Evolutionary conservation across 2,113 vertebrate species (phyloP), one percentile per base, ranked within the genome.

Genomic region (Acanthisitta chloris): DNA sequence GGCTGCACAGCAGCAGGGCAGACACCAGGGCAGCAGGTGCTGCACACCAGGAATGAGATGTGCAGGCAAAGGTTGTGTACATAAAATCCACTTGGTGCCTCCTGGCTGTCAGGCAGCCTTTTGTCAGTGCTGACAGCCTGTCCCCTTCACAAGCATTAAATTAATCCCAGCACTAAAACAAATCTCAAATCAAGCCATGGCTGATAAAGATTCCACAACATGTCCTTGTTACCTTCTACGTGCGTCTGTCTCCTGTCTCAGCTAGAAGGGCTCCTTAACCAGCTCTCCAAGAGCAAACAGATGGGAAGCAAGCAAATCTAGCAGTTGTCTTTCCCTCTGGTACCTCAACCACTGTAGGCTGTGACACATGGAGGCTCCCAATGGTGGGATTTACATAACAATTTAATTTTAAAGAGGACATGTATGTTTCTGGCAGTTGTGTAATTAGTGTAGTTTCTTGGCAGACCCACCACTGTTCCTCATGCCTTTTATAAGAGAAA

Each of bases 341-440:
- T 49, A 15, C 81, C 90, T 90, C 87, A 88, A 3, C 65, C 5
- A 29, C 88, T 91, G n/a, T 21, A 83, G 82, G 69, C 73, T 91
- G 90, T 94, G 89, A 92, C 77, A 94, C 74, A 42, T 51, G 4
- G 29, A 77, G 25, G 29, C 55, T 96, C 82, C 91, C 95, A 59
- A 1, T 12, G 80, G 65, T 77, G 71, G 80, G 28, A 73, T 48
- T 52, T 92, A 95, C 57, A 49, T 77, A 95, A 94, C 81, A 97
- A 90, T 86, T 96, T 93, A 92, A 94, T 97, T 97, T 94, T 94
- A 84, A 92, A 92, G 65, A n/a, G 17, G 69, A 69, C 66, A 66
- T 10, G 13, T 73, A 78, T 65, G 62, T 90, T 86, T 80, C 73
- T 92, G 70, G 78, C 83, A 91, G 83, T 67, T 70, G 18, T 69